phyloP scores from a whole-genome alignment of 2,888 invertebrate genomes.

The Dermolepida albohirtum region DNA sequence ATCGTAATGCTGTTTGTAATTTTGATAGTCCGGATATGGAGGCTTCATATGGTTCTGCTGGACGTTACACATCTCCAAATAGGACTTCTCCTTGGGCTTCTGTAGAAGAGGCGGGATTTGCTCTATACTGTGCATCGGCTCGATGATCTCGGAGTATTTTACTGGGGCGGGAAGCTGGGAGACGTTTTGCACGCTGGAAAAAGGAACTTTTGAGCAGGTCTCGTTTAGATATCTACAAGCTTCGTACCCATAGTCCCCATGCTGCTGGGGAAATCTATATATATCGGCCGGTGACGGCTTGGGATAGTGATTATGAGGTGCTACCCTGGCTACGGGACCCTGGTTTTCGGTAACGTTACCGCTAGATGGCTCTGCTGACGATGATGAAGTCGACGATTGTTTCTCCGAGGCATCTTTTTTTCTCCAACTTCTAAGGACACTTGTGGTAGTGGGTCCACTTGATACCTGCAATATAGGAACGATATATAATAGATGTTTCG shows the following conservation, averaged over 20 bases:
- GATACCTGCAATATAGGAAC: constrained; percentile 18
- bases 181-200: constrained; percentile 47
- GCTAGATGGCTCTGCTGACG: constrained; percentile 37
- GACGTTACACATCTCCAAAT: constrained; percentile 60
- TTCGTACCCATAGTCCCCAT: constrained; percentile 57
- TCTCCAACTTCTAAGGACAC: constrained; percentile 61
- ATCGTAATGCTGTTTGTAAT: constrained; percentile 34
- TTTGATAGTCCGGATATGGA: constrained; percentile 24
- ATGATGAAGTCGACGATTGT: constrained; percentile 46
- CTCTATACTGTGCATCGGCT: constrained; percentile 51
- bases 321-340: constrained; percentile 62
- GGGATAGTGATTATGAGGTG: constrained; percentile 63
- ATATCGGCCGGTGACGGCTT: constrained; percentile 52
- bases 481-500: no score
- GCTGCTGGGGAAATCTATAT: constrained; percentile 55
- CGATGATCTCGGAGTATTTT: constrained; percentile 62
- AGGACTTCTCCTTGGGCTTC: constrained; percentile 60
- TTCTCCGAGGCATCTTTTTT: constrained; percentile 60
- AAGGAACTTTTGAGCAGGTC: constrained; percentile 7
- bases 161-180: constrained; percentile 53
- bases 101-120: constrained; percentile 55
- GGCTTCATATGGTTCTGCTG: constrained; percentile 54
- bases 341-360: constrained; percentile 40
- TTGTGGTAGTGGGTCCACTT: constrained; percentile 51
- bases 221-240: background rate